Evolutionary conservation across 2,797 vertebrate species (phyloP), one percentile per base, ranked within the genome.

Genomic region (Cyclura pinguis): DNA sequence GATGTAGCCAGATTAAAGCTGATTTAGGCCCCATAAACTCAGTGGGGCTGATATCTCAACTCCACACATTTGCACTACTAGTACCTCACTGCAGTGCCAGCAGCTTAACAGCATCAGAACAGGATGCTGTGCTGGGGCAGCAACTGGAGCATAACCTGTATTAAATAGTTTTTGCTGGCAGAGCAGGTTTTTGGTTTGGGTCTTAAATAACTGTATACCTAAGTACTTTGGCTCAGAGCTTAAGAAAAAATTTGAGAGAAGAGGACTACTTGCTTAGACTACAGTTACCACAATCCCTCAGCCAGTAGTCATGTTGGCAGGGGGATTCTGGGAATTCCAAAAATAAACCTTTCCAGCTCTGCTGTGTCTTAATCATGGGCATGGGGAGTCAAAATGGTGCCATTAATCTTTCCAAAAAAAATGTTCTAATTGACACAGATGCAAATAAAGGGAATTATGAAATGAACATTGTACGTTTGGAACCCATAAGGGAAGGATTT

Each of bases 71-170:
- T 50, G 59, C 22, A 0, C 42, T 42, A 72, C 14, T 24, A 62
- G n/a, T 38, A 62, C 22, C 64, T 87, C 89, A 1, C 0, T 12
- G 89, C 67, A 0, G 35, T 42, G 22, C 38, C 50, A 24, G 62
- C 29, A 3, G 0, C 0, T 50, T 32, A 18, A 64, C 59, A 0
- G 0, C 7, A 4, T 6, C 47, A 27, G 38, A 55, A 35, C 8
- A 73, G 3, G 29, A 24, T 14, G 83, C 88, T 0, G 0, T 0
- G 20, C 2, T 90, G 80, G 27, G 80, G 69, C 74, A 0, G 1
- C 0, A 18, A 81, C 0, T 62, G 69, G 24, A 18, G 2, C 29
- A 67, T 76, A 67, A 52, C 59, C 35, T 55, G 1, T 50, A 81
- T 3, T 29, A 78, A 1, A 38, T 14, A 6, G 1, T 50, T 82